Evolutionary conservation across 2,113 vertebrate genomes (phyloP).

Genomic region (Crotalus horridus): DNA sequence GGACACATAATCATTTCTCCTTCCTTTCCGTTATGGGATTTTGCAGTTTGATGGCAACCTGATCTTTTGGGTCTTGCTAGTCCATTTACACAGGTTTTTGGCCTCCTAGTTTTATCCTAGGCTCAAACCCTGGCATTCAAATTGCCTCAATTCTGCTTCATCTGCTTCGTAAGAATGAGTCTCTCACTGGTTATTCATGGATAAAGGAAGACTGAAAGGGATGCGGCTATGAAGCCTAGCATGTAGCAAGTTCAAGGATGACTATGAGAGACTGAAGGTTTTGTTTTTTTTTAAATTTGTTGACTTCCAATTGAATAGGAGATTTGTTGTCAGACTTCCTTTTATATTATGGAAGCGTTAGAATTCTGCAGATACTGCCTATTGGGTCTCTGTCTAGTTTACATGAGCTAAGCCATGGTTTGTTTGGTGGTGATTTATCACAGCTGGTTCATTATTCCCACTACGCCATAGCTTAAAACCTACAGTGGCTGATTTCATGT

Average conservation of each 20-base stretch:
- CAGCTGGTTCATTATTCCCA: background rate
- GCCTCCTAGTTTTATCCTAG: background rate
- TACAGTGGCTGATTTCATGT: background rate
- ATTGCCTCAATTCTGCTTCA: background rate
- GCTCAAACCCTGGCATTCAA: background rate
- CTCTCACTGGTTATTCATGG: background rate
- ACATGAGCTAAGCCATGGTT: background rate
- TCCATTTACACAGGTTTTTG: conserved; percentile 12
- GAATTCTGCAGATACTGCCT: background rate
- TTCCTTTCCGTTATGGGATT: background rate
- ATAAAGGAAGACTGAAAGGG: background rate
- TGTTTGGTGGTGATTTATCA: background rate
- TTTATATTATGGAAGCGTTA: background rate
- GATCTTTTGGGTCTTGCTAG: conserved; percentile 4
- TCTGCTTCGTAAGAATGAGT: conserved; percentile 7
- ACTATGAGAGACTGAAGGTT: background rate
- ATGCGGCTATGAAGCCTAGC: background rate
- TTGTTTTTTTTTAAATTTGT: background rate
- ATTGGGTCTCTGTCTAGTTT: background rate
- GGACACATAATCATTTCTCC: background rate
- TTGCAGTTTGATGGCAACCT: background rate
- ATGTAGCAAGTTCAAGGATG: background rate
- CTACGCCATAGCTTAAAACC: background rate
- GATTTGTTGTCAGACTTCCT: background rate
- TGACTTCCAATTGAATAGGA: background rate